Evolutionary conservation across 1,140 invertebrate genomes (phyloP), one percentile per base, ranked within the genome.

Genomic region (Drosophila burlai): DNA sequence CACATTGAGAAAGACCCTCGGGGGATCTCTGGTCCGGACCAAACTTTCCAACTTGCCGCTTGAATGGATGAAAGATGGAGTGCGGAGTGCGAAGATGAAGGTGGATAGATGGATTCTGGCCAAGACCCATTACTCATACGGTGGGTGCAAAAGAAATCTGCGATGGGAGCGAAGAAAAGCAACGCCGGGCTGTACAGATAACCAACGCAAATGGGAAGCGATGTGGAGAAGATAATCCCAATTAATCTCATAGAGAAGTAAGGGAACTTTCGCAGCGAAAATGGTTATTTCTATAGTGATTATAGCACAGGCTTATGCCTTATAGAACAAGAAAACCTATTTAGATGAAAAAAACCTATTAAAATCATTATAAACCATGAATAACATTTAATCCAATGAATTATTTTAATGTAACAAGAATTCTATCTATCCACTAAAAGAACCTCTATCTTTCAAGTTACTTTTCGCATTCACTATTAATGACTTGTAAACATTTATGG

Each of bases 11-110:
- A 26, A 50, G 63, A 74, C 75, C 75, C 74, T 77, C 74, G 45
- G 74, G 74, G 74, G 40, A 47, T 54, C 50, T 40, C 43, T 38
- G 18, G 52, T 16, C 43, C 52, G 50, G 26, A 59, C 46, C 18
- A 47, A 66, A 57, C 55, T 76, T 75, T 74, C 71, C 72, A 71
- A 71, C 66, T 73, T 73, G 69, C 45, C 72, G 72, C 69, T 63
- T 75, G 72, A 75, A 75, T 64, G 72, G 49, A 34, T 36, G 31
- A 31, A 34, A 36, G 31, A 21, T 11, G 7, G 38, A 24, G 46
- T 50, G 40, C 31, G 36, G 68, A 54, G 46, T 42, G 66, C 43
- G 18, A 29, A 67, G 43, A 46, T 34, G 42, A 40, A 73, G 67
- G 59, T 26, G 69, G 58, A 71, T 71, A 68, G 66, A 71, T 69